Conservation (phyloP, 2,888 invertebrate genomes). For the Lysandra bellargus region DNA sequence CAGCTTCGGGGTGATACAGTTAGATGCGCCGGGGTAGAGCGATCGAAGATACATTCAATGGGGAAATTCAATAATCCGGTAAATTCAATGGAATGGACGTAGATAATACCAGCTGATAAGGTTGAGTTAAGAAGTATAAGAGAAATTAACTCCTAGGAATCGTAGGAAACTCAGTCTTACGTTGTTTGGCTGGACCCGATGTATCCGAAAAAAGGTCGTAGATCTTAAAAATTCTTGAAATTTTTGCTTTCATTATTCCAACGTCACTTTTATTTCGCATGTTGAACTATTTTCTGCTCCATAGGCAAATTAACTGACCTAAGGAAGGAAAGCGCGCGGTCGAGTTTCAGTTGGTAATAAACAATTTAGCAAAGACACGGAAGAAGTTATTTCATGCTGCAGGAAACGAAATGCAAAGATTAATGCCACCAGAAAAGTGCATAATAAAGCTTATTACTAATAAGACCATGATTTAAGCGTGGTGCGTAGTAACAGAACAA, state of each 20-base stretch:
- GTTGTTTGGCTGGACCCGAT: background rate
- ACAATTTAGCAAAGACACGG: conserved; percentile 20
- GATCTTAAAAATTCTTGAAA: too few species aligned
- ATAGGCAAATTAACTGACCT: background rate
- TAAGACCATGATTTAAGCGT: conserved; percentile 24
- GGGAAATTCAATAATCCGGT: conserved; percentile 8
- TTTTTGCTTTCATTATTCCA: too few species aligned
- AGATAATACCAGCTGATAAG: background rate
- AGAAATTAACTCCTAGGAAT: background rate
- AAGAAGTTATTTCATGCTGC: background rate
- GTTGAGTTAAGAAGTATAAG: background rate
- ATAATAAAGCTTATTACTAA: background rate
- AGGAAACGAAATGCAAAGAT: conserved; percentile 8
- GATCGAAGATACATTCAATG: conserved; percentile 8
- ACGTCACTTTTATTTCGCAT: background rate
- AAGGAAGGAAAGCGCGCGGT: background rate
- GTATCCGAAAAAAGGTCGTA: too few species aligned
- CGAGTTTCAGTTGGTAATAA: background rate
- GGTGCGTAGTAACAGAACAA: conserved; percentile 21
- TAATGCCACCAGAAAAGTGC: conserved; percentile 14
- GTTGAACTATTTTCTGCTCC: background rate
- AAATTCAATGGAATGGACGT: background rate
- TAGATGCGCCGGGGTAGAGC: conserved; percentile 37
- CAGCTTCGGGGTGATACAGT: conserved; percentile 47
- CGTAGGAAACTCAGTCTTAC: background rate